Base-by-base conservation (phyloP, 2,888 invertebrate species). In the Ferrisia virgata region DNA sequence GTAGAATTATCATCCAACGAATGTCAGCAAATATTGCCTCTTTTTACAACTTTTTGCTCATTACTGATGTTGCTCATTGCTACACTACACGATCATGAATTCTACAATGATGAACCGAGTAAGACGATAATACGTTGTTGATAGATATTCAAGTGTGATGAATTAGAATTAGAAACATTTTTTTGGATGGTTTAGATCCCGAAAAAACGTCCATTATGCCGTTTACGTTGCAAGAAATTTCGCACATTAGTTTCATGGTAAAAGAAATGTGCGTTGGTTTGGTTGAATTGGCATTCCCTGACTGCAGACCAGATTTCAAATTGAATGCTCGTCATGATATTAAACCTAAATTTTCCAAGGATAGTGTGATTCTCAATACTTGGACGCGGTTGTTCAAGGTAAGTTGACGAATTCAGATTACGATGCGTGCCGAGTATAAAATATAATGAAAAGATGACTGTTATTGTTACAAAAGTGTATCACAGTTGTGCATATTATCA, bases 1-100 rank as follows among this genome's bases (percentile, higher is more conserved):
- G 90, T 92, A 87, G 90, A 91, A 0, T 89, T 91, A 2, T 89
- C 91, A 0, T 90, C 90, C 8, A 90, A 91, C 15, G 93, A 94
- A 85, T 91, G 93, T 3, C 91, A 92, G 22, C 91, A 91, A 15
- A 92, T 96, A 18, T 91, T 96, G 13, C 95, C 96, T 0, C 91
- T 95, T 0, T 88, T 96, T 43, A 94, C 95, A 0, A 93, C 95
- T 0, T 96, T 97, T 89, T 95, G 95, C 88, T 93, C 95, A 1
- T 76, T 76, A 9, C 95, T 95, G 88, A 93, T 94, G 69, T 90
- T 95, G 53, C 90, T 95, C 3, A 91, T 96, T 79, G 93, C 94
- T 0, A 96, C 96, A 0, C 88, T 96, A 36, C 95, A 96, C 87
- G 96, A 96, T 88, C 93, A 93, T 0, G 96, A 96, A 89, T 96